Conservation (phyloP, 2,113 vertebrate species). For the Alces alces region DNA sequence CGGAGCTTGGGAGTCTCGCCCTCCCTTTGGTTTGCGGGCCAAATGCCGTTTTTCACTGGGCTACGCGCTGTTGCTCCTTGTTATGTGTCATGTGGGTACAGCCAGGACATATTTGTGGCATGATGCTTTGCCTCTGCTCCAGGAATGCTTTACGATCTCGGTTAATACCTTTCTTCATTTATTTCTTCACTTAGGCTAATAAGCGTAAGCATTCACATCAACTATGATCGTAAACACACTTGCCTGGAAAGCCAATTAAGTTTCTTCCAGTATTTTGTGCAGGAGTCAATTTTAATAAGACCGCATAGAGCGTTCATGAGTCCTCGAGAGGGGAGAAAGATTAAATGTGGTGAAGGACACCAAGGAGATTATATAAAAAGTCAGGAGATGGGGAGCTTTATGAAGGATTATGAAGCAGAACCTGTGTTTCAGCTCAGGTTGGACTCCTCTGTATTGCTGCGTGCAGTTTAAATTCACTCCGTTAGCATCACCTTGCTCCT, state of each 20-base stretch:
- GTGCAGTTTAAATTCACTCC: neutral
- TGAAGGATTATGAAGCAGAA: neutral
- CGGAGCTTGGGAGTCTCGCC: neutral
- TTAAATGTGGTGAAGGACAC: neutral
- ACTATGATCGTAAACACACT: neutral
- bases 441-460: neutral
- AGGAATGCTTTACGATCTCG: neutral
- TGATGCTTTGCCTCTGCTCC: neutral
- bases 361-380: neutral
- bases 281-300: conserved; percentile 38
- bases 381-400: neutral
- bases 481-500: neutral
- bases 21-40: conserved; percentile 16
- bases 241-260: conserved; percentile 42
- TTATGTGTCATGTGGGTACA: neutral
- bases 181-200: conserved; percentile 42
- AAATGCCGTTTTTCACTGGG: neutral
- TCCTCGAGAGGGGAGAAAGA: conserved; percentile 4
- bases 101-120: neutral
- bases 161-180: conserved; percentile 16
- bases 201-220: neutral
- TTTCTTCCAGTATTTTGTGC: neutral
- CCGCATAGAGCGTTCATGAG: neutral
- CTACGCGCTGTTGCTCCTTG: neutral
- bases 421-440: neutral